These are phyloP conservation scores for Andrena camellia DNA, from an alignment of 2,888 invertebrate genomes.

Conservation along the genomic window DNA sequence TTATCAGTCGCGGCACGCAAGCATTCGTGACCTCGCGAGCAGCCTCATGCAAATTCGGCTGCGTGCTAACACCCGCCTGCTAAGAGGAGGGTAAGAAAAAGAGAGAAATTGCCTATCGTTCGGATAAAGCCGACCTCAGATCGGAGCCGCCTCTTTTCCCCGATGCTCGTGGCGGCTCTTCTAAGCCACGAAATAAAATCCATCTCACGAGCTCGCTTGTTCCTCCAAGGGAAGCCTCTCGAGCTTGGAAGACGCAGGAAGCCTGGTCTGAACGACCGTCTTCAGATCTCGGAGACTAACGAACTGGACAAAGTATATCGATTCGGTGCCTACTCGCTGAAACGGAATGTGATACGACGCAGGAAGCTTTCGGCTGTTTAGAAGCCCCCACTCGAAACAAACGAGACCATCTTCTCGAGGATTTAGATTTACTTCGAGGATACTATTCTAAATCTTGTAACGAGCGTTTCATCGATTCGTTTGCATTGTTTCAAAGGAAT, in stretches of 20 bases:
- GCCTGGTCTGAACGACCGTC: slow-evolving; percentile 16
- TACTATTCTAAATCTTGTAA: not conserved
- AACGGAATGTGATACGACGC: not conserved
- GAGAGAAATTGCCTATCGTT: slow-evolving; percentile 57
- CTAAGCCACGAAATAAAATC: slow-evolving; percentile 76
- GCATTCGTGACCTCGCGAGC: slow-evolving; percentile 62
- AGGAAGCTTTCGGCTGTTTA: not conserved
- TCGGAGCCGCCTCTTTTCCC: slow-evolving; percentile 63
- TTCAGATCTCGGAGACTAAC: slow-evolving; percentile 42
- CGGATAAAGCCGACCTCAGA: slow-evolving; percentile 52
- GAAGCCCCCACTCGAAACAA: not conserved
- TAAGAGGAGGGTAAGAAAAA: slow-evolving; percentile 23
- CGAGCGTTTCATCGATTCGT: not conserved
- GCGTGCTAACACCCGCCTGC: slow-evolving; percentile 41
- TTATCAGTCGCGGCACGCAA: slow-evolving; percentile 79
- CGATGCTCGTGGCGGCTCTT: slow-evolving; percentile 46
- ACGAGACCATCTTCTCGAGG: not conserved
- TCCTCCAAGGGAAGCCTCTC: slow-evolving; percentile 3
- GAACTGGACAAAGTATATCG: slow-evolving; percentile 54
- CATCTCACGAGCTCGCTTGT: slow-evolving; percentile 50
- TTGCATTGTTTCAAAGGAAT: no score
- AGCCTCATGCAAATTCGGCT: slow-evolving; percentile 74
- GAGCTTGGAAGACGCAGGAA: slow-evolving; percentile 14
- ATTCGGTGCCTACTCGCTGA: slow-evolving; percentile 17
- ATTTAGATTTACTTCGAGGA: not conserved